Evolutionary conservation across 2,113 vertebrate genomes (phyloP).

Genomic region (Cisticola juncidis): DNA sequence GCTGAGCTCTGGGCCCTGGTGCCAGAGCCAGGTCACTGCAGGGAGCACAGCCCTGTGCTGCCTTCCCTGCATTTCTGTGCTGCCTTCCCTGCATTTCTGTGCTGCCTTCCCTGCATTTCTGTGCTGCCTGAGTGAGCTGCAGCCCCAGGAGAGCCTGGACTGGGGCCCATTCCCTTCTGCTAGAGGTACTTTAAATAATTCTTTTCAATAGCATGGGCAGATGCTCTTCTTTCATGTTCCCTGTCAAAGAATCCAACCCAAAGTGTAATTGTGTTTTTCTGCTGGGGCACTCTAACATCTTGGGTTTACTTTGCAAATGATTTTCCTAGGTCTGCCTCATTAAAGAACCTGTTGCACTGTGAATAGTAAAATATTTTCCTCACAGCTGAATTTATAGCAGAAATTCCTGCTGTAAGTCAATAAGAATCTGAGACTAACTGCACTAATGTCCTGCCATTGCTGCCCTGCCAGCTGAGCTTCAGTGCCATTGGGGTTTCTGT

Average conservation of each 20-base stretch:
- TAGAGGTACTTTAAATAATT: neutral
- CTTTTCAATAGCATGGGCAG: neutral
- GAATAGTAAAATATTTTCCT: neutral
- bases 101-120: neutral
- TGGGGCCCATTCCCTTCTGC: neutral
- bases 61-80: neutral
- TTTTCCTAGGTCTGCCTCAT: neutral
- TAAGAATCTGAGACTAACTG: neutral
- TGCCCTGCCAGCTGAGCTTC: conserved; percentile 59
- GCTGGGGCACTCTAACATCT: neutral
- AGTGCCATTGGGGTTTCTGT: conserved; percentile 70
- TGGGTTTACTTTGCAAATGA: neutral
- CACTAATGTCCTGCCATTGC: neutral
- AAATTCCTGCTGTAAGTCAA: neutral
- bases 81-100: neutral
- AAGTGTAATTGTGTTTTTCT: neutral
- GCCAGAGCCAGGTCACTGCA: neutral
- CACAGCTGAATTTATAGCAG: neutral
- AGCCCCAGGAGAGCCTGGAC: neutral
- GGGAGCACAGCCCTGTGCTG: neutral
- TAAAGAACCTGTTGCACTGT: neutral
- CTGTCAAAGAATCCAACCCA: neutral
- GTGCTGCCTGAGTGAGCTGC: neutral
- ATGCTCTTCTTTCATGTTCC: neutral
- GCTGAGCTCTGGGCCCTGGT: neutral